Evolutionary conservation across 2,113 vertebrate genomes (phyloP), one percentile per base, ranked within the genome.

Genomic region (Caracal caracal): DNA sequence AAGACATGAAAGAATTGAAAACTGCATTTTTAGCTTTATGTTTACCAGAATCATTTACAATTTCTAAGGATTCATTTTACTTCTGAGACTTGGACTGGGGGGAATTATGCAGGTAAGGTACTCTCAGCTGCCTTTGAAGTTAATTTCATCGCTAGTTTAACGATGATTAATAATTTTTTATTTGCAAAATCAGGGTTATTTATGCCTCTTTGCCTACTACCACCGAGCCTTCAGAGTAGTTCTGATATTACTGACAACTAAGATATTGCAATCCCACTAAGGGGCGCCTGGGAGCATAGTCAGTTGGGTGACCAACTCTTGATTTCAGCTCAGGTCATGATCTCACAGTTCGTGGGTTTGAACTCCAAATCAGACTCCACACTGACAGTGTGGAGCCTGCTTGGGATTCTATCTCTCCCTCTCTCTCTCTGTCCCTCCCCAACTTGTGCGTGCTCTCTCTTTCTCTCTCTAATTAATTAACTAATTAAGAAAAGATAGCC

Each of bases 51-150:
- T 66, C 93, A 59, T 65, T 80, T 93, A 65, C 33, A 35, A 91
- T 78, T 97, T 93, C 71, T 73, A 78, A 96, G n/a, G 26, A 90
- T 53, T 87, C 43, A 59, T 86, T 97, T 97, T 93, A 95, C 37
- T 90, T 94, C 51, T 53, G 88, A 88, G 24, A 85, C 89, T 86
- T 83, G 24, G 65, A 11, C 75, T 78, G 10, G 28, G 24, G 65
- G 83, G 35, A 93, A 90, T 70, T 83, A 89, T 51, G 17, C 43
- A 97, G 63, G 66, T 84, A 93, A 93, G 90, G 47, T 95, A 24
- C 26, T 59, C 65, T 66, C 70, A 91, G 93, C 28, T 87, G 78
- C 65, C 61, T 91, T 43, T 85, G 13, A 90, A 76, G 71, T 78
- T 80, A 94, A 82, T 76, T 83, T 89, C 78, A 59, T 9, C 35